These are phyloP conservation scores for Limnephilus rhombicus DNA, from an alignment of 2,888 invertebrate species.

Conservation along the genomic window DNA sequence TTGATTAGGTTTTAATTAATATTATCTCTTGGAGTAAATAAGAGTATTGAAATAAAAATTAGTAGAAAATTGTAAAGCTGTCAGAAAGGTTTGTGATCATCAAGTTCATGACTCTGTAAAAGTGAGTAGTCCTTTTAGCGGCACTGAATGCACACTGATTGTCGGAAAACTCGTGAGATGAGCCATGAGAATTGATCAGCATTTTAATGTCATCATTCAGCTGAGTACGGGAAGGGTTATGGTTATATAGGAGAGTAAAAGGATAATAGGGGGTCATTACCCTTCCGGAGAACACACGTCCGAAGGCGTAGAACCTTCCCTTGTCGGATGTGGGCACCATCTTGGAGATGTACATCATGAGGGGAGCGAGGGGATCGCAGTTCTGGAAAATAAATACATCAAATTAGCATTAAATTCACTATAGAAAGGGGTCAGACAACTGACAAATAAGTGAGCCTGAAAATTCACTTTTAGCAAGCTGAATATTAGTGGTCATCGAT, in stretches of 20 bases:
- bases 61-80: background rate
- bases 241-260: background rate
- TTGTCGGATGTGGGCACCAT: slow-evolving; percentile 99
- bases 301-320: slow-evolving; percentile 99
- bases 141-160: slow-evolving; percentile 54
- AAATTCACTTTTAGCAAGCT: background rate
- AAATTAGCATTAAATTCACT: background rate
- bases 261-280: slow-evolving; percentile 69
- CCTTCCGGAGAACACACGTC: slow-evolving; percentile 99
- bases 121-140: slow-evolving; percentile 64
- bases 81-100: slow-evolving; percentile 9
- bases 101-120: slow-evolving; percentile 54
- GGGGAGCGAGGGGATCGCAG: slow-evolving; percentile 97
- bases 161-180: slow-evolving; percentile 64
- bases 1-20: background rate
- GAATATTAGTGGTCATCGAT: background rate
- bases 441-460: background rate
- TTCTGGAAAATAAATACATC: slow-evolving; percentile 73
- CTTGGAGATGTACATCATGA: slow-evolving; percentile 99
- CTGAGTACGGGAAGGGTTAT: background rate
- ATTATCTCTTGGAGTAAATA: background rate
- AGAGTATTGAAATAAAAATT: background rate
- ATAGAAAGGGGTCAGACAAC: background rate
- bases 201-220: slow-evolving; percentile 60
- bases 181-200: slow-evolving; percentile 56